A percentile compares a stretch with the other conserved stretches of the same genome.
Evolutionary conservation across 2,113 vertebrate genomes (phyloP).

Genomic region (Marcusenius ussheri): DNA sequence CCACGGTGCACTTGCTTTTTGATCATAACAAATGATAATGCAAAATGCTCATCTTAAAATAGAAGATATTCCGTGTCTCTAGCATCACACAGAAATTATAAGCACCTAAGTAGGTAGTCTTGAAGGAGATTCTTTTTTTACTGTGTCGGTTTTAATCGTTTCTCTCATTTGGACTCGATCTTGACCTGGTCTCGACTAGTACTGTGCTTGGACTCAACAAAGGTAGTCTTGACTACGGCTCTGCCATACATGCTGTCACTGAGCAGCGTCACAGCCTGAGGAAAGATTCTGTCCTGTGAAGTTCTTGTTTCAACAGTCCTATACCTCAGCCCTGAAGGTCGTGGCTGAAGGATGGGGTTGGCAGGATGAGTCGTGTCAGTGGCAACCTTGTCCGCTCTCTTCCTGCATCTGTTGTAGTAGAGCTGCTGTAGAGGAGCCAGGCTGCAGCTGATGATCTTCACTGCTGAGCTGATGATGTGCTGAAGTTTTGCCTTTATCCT

Average conservation of each 20-base stretch:
- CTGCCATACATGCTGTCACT: not conserved
- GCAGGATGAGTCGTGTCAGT: too few species aligned
- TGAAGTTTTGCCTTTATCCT: not conserved
- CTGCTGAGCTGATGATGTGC: not conserved
- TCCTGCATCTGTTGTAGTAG: not conserved
- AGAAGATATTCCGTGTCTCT: not conserved
- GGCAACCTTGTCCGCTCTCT: too few species aligned
- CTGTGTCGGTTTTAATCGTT: not conserved
- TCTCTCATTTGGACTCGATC: not conserved
- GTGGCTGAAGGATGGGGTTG: not conserved
- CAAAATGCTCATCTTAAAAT: not conserved
- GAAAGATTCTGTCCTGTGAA: not conserved
- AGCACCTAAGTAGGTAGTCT: not conserved
- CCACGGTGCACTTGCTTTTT: not conserved
- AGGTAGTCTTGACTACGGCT: not conserved
- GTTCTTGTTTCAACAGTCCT: not conserved
- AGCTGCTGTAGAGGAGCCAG: not conserved
- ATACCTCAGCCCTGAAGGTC: not conserved
- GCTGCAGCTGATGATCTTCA: not conserved
- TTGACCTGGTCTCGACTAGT: not conserved
- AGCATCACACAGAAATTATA: not conserved
- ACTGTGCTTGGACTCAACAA: not conserved
- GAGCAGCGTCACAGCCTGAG: too few species aligned
- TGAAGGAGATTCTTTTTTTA: not conserved
- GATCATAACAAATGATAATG: not conserved